Base-by-base conservation (phyloP, 2,888 invertebrate genomes). In the Orchestes rusci region DNA sequence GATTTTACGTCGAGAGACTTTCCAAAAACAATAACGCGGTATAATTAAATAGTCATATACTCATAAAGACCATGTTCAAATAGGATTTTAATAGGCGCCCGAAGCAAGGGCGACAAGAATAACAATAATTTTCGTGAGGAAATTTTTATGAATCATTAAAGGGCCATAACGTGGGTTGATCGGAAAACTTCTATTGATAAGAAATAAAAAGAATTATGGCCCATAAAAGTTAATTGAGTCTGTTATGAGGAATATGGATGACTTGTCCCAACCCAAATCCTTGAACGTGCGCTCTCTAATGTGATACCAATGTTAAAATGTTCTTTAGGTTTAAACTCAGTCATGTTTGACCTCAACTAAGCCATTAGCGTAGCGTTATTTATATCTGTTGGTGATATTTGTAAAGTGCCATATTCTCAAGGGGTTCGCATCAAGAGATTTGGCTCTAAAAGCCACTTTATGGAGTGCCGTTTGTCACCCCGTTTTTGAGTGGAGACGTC, bases 351-450 rank as follows among this genome's bases (percentile, higher is more conserved):
- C 40, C 45, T 32, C 27, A 40, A 36, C 27, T 28, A 33, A 30
- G 15, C 45, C 40, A 29, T 40, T 36, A 39, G 36, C 35, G 30
- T 36, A 35, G 18, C n/a, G 36, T 45, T 31, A 45, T 45, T 45
- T 45, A 45, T 45, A 36, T 43, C 36, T 43, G 30, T 43, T 23
- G 37, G 30, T 37, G 43, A 43, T 31, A 44, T 45, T 45, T 45
- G 45, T 45, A 40, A 45, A 40, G 36, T 45, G 45, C 8, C 36
- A 45, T 31, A 45, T 36, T 36, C 45, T 28, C 45, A 30, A 36
- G 36, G 40, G 45, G 28, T 23, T 17, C 10, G n/a, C n/a, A n/a
- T n/a, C n/a, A n/a, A n/a, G n/a, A n/a, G n/a, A n/a, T n/a, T n/a
- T n/a, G n/a, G n/a, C 45, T 17, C 15, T 36, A 40, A 44, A 45